phyloP scores from a whole-genome alignment of 30 jellyfish, hydroid and myxozoan species.

The Aurelia aurita region DNA sequence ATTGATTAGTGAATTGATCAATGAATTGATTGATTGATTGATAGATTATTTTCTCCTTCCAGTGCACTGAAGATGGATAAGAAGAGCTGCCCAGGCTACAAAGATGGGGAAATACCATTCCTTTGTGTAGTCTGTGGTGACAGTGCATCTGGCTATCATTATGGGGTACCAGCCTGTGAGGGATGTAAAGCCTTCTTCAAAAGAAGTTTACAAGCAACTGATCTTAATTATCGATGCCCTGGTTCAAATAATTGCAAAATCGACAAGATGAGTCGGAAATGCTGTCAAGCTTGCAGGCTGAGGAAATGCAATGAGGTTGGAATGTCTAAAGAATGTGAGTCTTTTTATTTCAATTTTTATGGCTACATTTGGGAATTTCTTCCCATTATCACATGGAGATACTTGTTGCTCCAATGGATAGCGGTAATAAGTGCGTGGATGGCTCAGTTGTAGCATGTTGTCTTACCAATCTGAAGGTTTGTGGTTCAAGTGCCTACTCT shows the following conservation, averaged over 20 bases:
- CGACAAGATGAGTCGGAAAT: conserved; percentile 93
- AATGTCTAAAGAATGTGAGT: conserved; percentile 97
- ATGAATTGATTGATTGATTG: background rate
- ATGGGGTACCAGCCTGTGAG: conserved; percentile 98
- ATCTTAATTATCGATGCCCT: conserved; percentile 91
- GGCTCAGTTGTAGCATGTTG: too few relatives aligned
- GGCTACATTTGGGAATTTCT: too few relatives aligned
- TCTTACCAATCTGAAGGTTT: too few relatives aligned
- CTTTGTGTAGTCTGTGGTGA: conserved; percentile 94
- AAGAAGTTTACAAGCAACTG: conserved; percentile 86
- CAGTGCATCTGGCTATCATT: conserved; percentile 97
- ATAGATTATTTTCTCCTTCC: background rate
- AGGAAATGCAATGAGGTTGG: conserved; percentile 95
- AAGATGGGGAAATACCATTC: conserved; percentile 75
- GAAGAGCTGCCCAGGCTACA: conserved; percentile 66
- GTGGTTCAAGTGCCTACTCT: too few relatives aligned
- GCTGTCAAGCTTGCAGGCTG: conserved; percentile 96
- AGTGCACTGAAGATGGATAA: conserved; percentile 74
- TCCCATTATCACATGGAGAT: too few relatives aligned
- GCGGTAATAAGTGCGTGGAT: too few relatives aligned
- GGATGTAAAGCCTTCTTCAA: conserved; percentile 98
- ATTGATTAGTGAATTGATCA: background rate
- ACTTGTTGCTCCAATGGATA: too few relatives aligned
- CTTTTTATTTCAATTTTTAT: background rate
- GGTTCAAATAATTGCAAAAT: conserved; percentile 86